These are phyloP conservation scores for Sorex maritimensis DNA, from an alignment of 2,797 vertebrate genomes.

Conservation along the genomic window DNA sequence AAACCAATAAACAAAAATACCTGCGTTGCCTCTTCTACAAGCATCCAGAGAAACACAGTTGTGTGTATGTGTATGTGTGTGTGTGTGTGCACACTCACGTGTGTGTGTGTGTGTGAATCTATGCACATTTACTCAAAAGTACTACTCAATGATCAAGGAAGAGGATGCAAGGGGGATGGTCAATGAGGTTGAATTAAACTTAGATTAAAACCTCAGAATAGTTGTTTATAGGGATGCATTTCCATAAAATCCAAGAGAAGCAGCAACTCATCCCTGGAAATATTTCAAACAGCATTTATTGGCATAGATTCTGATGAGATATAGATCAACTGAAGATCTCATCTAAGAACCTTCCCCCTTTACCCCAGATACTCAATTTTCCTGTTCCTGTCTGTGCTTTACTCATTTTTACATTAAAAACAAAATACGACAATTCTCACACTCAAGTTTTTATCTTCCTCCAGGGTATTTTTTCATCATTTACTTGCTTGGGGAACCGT, in stretches of 20 bases:
- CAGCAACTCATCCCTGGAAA: not conserved
- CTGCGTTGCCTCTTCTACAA: not conserved
- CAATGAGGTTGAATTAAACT: not conserved
- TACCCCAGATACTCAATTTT: not conserved
- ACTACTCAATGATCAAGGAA: not conserved
- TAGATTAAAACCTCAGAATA: constrained; percentile 28
- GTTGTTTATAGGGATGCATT: constrained; percentile 12
- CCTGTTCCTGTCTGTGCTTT: constrained; percentile 41
- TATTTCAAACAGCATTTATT: constrained; percentile 35
- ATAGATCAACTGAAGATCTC: not conserved
- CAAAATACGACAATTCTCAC: constrained; percentile 43
- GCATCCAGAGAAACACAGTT: not conserved
- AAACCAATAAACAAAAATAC: not conserved
- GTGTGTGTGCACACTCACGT: not conserved
- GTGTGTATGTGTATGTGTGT: not conserved
- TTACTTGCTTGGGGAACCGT: constrained; percentile 70
- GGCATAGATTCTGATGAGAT: not conserved
- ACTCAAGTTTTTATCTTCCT: constrained; percentile 78
- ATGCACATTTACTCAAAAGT: not conserved
- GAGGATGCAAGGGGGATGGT: not conserved
- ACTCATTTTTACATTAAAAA: constrained; percentile 63
- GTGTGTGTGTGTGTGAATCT: constrained; percentile 4
- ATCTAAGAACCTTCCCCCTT: not conserved
- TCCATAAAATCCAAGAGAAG: not conserved
- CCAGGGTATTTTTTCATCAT: constrained; percentile 70